Evolutionary conservation across 2,888 invertebrate genomes (phyloP).

Genomic region (Drosophila cognata): DNA sequence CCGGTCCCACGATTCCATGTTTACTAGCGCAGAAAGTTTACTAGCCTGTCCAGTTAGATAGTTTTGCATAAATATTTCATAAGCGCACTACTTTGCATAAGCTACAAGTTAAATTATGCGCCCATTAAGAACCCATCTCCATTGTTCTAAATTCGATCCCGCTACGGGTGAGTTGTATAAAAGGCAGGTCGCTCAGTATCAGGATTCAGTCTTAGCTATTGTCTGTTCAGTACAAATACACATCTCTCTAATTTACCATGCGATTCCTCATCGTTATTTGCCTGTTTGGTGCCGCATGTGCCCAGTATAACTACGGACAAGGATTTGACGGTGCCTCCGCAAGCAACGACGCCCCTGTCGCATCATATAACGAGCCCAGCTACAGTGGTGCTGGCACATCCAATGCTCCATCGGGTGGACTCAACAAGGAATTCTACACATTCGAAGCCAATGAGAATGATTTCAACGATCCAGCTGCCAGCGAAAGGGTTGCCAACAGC

Average conservation of each 20-base stretch:
- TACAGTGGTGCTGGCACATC: constrained; percentile 30
- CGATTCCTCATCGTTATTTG: constrained; percentile 71
- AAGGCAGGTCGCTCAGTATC: constrained; percentile 49
- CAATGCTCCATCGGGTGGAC: constrained; percentile 58
- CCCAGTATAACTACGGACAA: constrained; percentile 77
- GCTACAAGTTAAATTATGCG: constrained; percentile 72
- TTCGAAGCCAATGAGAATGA: constrained; percentile 75
- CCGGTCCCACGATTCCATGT: constrained; percentile 64
- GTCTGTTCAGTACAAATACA: constrained; percentile 54
- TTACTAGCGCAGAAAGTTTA: constrained; percentile 60
- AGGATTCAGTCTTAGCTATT: constrained; percentile 75
- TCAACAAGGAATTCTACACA: constrained; percentile 77
- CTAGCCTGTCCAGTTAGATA: constrained; percentile 61
- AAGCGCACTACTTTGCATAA: constrained; percentile 77
- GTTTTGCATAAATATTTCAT: constrained; percentile 78
- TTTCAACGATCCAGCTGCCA: constrained; percentile 67
- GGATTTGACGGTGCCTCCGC: constrained; percentile 49
- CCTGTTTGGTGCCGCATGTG: constrained; percentile 72
- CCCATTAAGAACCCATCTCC: constrained; percentile 55
- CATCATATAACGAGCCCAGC: constrained; percentile 21
- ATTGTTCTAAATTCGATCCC: constrained; percentile 62
- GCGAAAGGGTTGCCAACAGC: constrained; percentile 56
- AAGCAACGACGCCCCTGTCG: constrained; percentile 47
- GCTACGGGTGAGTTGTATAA: constrained; percentile 58
- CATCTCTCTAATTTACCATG: constrained; percentile 42